Conservation (phyloP, 2,113 vertebrate species). For the Salvelinus alpinus region DNA sequence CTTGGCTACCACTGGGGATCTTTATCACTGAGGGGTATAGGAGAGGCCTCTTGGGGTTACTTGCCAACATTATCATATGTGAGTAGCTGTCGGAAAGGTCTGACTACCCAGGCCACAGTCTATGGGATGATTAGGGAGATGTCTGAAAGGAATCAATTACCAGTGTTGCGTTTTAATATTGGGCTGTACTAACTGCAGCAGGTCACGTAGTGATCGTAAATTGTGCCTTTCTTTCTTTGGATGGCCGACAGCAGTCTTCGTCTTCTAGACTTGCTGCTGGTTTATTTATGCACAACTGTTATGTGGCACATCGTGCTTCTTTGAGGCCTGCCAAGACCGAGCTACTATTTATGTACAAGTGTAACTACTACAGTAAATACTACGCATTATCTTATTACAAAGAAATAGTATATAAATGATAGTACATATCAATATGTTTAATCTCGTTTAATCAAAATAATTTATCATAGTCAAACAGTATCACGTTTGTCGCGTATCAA, state of each 20-base stretch:
- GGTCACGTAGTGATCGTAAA: slow-evolving; percentile 9
- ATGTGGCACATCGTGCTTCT: background rate
- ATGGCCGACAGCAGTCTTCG: background rate
- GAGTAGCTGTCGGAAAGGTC: background rate
- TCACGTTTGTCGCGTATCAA: too few relatives aligned
- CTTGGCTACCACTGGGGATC: slow-evolving; percentile 19
- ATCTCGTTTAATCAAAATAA: background rate
- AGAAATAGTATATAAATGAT: too few relatives aligned
- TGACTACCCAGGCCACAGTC: background rate
- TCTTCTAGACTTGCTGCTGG: too few relatives aligned
- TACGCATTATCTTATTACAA: too few relatives aligned
- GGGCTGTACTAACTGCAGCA: slow-evolving; percentile 4
- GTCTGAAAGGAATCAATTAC: slow-evolving; percentile 30
- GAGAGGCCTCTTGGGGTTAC: slow-evolving; percentile 3
- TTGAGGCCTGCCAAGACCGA: too few relatives aligned
- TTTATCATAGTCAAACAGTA: too few relatives aligned
- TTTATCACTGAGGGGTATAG: background rate
- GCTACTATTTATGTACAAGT: background rate
- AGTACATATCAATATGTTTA: too few relatives aligned
- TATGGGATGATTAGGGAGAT: slow-evolving; percentile 3
- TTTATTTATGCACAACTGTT: too few relatives aligned
- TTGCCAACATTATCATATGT: slow-evolving; percentile 11
- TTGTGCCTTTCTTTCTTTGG: background rate
- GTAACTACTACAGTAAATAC: too few relatives aligned
- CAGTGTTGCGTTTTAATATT: slow-evolving; percentile 23